phyloP scores from a whole-genome alignment of 2,113 vertebrate genomes.

The Edolisoma coerulescens region DNA sequence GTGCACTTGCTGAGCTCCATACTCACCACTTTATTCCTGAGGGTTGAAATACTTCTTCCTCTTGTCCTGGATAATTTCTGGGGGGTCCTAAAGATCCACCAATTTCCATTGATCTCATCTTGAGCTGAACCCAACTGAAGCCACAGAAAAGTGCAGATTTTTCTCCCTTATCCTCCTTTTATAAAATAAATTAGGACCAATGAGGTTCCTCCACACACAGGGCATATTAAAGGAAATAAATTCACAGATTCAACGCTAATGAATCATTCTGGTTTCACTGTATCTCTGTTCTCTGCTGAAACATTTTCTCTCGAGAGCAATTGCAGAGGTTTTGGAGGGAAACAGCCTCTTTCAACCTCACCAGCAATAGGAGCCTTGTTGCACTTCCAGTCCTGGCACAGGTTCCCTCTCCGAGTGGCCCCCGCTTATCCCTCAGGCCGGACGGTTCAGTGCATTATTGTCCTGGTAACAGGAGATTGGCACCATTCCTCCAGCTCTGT shows the following conservation, averaged over 20 bases:
- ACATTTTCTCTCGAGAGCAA: not conserved
- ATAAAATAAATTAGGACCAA: not conserved
- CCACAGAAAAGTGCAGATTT: not conserved
- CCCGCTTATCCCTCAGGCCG: not conserved
- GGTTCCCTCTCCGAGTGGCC: not conserved
- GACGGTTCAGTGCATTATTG: not conserved
- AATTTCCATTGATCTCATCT: not conserved
- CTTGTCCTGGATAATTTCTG: not conserved
- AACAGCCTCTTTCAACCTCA: not conserved
- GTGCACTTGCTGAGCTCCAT: not conserved
- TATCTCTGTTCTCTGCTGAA: not conserved
- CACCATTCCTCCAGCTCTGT: not conserved
- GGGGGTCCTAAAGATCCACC: not conserved
- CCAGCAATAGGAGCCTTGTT: not conserved
- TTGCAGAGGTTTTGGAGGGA: not conserved
- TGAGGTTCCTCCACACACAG: not conserved
- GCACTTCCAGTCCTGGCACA: not conserved
- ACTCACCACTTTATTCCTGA: not conserved
- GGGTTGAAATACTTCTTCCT: not conserved
- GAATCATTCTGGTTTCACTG: not conserved
- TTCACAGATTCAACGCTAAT: not conserved
- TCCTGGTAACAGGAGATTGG: slow-evolving; percentile 12
- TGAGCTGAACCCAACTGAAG: not conserved
- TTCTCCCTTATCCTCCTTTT: not conserved
- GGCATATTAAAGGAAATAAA: not conserved